Percentiles rank a stretch among this genome's conserved stretches.
Conservation (phyloP, 2,797 vertebrate genomes). For the Podarcis lilfordi region DNA sequence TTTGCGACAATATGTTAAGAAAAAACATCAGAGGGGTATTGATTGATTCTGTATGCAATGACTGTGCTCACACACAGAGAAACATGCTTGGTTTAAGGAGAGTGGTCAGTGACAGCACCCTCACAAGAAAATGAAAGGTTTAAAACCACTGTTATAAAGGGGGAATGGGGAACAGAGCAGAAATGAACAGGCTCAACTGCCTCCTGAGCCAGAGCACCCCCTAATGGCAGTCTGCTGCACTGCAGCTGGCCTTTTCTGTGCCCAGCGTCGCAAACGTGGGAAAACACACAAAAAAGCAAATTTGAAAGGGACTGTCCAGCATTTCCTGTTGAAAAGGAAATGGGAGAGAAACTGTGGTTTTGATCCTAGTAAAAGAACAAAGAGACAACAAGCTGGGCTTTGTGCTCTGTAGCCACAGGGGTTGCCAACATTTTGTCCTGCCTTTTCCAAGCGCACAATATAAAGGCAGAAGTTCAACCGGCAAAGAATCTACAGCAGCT, state of each 20-base stretch:
- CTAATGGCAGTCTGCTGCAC: neutral
- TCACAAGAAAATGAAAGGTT: neutral
- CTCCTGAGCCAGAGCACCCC: neutral
- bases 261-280: neutral
- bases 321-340: slow-evolving; percentile 20
- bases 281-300: neutral
- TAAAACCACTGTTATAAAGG: neutral
- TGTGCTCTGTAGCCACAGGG: neutral
- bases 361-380: neutral
- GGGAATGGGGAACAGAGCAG: too few species aligned
- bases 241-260: neutral
- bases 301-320: neutral
- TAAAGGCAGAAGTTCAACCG: neutral
- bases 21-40: neutral
- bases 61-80: neutral
- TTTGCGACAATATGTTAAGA: neutral
- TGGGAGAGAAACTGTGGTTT: neutral
- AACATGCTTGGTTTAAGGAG: neutral
- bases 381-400: neutral
- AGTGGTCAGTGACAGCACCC: too few species aligned
- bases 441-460: neutral
- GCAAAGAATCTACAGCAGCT: neutral
- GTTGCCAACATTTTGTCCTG: neutral
- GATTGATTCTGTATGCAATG: neutral
- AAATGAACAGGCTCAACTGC: neutral